Evolutionary conservation across 2,113 vertebrate species (phyloP), one percentile per base, ranked within the genome.

Genomic region (Pterophyllum scalare): DNA sequence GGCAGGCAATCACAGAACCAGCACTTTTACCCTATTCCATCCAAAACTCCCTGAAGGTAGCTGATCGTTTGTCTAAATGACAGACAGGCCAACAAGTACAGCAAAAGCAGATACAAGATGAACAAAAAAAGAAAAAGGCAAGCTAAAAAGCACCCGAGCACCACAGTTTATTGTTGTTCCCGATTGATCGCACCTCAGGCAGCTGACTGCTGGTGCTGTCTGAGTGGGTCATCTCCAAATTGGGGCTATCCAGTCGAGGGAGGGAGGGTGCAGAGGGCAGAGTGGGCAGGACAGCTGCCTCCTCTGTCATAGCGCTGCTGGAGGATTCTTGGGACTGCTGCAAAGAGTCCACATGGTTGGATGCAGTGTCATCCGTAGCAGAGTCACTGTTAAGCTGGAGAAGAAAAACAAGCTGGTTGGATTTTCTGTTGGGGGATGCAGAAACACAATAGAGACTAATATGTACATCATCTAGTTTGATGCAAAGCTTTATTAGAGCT

Each of bases 111-210:
- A 82, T 31, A 72, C 82, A 72, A 49, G 80, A 22, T 20, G 3
- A 62, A 82, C 11, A 67, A 74, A 80, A 28, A 38, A 75, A 79
- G 31, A 57, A 15, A 57, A 46, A 82, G 60, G 74, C 33, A 77
- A 90, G 89, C 89, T 97, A 97, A 88, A 97, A 97, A 92, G 97
- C 96, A 88, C 97, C 96, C 97, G 96, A 96, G 97, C 97, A 96
- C 96, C 97, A 98, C 94, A 96, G 95, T 94, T 95, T 94, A 94
- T 95, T 94, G 90, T 93, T 95, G 87, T 88, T 88, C 94, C 95
- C 89, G 84, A 96, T 91, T 93, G 92, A 92, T 97, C 98, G 98
- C 98, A 99, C 98, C 98, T 99, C 98, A 99, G 98, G 98, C 97
- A 97, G 97, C 97, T 97, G 98, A 96, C 97, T 97, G 97, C 96